phyloP scores from a whole-genome alignment of 2,113 vertebrate species.

The human region GRCh38 chr2:196551001-196551500 shows the following conservation, averaged over 20 bases:
- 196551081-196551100: conserved; percentile 10
- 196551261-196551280: background rate
- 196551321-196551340: background rate
- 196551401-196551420: conserved; percentile 26
- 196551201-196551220: background rate
- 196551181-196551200: conserved; percentile 15
- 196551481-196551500: background rate
- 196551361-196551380: conserved; percentile 40
- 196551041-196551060: conserved; percentile 17
- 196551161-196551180: background rate
- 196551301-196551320: background rate
- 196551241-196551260: background rate
- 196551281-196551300: conserved; percentile 35
- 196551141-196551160: background rate
- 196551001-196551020: conserved; percentile 1
- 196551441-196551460: background rate
- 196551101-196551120: conserved; percentile 57
- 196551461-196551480: background rate
- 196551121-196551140: conserved; percentile 42
- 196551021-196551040: conserved; percentile 14
- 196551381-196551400: conserved; percentile 16
- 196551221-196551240: background rate
- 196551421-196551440: conserved; percentile 22
- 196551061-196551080: conserved; percentile 34
- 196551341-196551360: background rate